Percentiles rank a stretch among this genome's conserved stretches.
Evolutionary conservation across 2,797 vertebrate genomes (phyloP).

Genomic region (Aselliscus stoliczkanus): DNA sequence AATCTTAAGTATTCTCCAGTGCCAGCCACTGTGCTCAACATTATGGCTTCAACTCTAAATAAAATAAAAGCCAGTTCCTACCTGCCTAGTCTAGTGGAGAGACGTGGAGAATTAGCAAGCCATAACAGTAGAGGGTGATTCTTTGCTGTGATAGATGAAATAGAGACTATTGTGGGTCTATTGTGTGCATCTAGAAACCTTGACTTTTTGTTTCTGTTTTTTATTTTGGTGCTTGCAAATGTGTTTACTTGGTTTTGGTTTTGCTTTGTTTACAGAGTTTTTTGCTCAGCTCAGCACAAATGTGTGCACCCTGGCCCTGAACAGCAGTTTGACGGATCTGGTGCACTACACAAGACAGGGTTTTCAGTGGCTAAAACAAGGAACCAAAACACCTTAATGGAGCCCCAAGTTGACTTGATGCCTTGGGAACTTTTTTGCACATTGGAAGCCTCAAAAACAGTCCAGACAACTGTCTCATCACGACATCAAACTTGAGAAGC

Average conservation of each 20-base stretch:
- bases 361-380: constrained; percentile 90
- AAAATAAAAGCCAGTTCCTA: neutral
- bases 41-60: neutral
- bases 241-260: neutral
- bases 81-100: no score
- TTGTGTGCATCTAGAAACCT: neutral
- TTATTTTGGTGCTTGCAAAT: neutral
- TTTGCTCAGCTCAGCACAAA: constrained; percentile 87
- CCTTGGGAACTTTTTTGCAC: constrained; percentile 81
- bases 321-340: constrained; percentile 87
- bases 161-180: neutral
- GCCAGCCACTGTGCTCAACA: neutral
- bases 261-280: constrained; percentile 84
- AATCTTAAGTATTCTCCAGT: neutral
- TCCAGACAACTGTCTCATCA: constrained; percentile 40
- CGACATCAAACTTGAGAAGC: constrained; percentile 65
- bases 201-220: neutral
- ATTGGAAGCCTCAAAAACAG: constrained; percentile 79
- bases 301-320: constrained; percentile 85
- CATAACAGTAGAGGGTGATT: neutral
- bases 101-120: neutral
- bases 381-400: constrained; percentile 82
- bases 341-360: constrained; percentile 90
- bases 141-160: neutral
- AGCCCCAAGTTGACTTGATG: constrained; percentile 58